Evolutionary conservation across 2,113 vertebrate species (phyloP).

Genomic region (Strix uralensis): DNA sequence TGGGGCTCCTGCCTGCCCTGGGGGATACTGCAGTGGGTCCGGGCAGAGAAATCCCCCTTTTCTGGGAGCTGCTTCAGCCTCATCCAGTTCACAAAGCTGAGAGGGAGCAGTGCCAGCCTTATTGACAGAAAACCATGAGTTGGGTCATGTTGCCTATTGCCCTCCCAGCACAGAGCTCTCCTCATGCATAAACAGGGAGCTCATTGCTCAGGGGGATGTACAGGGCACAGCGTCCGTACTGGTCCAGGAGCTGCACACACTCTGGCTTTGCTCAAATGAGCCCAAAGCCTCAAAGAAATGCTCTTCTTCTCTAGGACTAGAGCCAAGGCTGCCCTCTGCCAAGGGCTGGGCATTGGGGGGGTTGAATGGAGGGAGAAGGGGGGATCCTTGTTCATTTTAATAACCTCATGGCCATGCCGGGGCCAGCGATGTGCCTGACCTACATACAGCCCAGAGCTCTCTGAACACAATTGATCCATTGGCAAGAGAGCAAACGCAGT

Average conservation of each 20-base stretch:
- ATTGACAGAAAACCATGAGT: neutral
- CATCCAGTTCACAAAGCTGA: neutral
- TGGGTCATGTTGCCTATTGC: neutral
- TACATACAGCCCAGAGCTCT: neutral
- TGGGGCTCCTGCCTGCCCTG: neutral
- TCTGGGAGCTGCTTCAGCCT: neutral
- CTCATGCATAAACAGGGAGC: neutral
- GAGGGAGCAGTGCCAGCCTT: neutral
- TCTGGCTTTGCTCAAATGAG: neutral
- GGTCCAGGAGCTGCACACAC: neutral
- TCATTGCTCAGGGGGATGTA: neutral
- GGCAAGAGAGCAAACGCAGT: neutral
- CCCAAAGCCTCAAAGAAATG: neutral
- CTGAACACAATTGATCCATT: neutral
- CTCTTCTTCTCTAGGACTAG: neutral
- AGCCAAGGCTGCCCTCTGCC: neutral
- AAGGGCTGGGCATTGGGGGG: neutral
- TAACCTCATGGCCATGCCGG: accelerated
- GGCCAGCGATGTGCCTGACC: conserved; percentile 8
- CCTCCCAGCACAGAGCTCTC: neutral
- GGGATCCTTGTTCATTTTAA: neutral
- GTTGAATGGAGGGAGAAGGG: neutral
- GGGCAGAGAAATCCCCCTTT: neutral
- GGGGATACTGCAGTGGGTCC: neutral
- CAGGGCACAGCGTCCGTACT: accelerated